Base-by-base conservation (phyloP, 1,140 invertebrate species). In the Papilio polyxenes region DNA sequence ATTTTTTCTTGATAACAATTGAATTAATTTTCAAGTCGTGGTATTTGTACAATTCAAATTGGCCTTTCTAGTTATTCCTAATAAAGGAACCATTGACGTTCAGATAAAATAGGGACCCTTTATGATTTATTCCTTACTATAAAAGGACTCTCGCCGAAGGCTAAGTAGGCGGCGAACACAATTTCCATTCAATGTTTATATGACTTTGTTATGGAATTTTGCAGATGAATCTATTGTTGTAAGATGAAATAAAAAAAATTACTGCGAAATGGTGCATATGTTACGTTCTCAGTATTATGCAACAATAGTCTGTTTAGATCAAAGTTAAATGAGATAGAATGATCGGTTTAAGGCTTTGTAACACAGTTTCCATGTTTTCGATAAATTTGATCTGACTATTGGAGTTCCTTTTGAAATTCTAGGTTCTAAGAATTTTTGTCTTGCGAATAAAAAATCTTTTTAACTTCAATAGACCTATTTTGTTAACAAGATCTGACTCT, bases 51-150 rank as follows among this genome's bases (percentile, higher is more conserved):
- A 62, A 8, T 9, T 17, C 51, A 79, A 62, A 79, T 79, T 79
- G 76, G 76, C n/a, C 76, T 40, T 79, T 40, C 76, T 40, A 79
- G 53, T 53, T 59, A 79, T 79, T 79, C 62, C 76, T 79, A 59
- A 53, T 40, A 20, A 79, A 79, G 76, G 62, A 59, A 53, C 76
- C n/a, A 79, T 79, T 79, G 76, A 79, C 44, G 53, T 79, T 40
- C 48, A 62, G 76, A 79, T 79, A 79, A 79, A 78, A 78, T 78
- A 79, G 53, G 76, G 76, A 53, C 53, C 53, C 53, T 59, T 53
- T 40, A 62, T 79, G 76, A 79, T 79, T 79, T 79, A 79, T 62
- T 62, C 76, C 76, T 79, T 40, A n/a, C 76, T 40, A 79, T 79
- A 79, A 79, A 79, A 79, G 76, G 76, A 40, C 37, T 56, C 44